Evolutionary conservation across 2,888 invertebrate species (phyloP).

Genomic region (Cacoxenus indagator): DNA sequence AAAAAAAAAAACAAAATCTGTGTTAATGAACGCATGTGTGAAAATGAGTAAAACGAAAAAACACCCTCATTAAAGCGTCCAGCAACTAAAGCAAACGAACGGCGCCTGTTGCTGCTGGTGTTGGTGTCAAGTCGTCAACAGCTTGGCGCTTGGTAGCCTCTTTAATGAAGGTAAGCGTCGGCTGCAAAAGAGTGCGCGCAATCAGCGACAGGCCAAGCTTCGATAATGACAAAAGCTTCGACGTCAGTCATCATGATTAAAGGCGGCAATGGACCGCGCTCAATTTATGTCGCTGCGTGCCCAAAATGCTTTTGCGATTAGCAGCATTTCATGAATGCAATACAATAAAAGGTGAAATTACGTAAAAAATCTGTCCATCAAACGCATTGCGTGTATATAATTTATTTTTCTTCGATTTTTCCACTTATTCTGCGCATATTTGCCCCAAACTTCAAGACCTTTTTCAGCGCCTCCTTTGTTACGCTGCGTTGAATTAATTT

Average conservation of each 20-base stretch:
- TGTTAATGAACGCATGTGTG: slow-evolving; percentile 58
- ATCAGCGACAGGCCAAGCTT: slow-evolving; percentile 23
- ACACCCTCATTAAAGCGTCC: slow-evolving; percentile 64
- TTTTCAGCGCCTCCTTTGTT: not conserved
- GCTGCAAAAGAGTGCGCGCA: slow-evolving; percentile 24
- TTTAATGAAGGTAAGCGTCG: not conserved
- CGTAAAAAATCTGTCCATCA: slow-evolving; percentile 8
- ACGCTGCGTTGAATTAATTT: slow-evolving; percentile 60
- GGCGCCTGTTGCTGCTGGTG: slow-evolving; percentile 19
- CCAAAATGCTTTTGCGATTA: not conserved
- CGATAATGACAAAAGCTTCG: not conserved
- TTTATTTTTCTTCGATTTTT: slow-evolving; percentile 19
- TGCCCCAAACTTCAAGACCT: slow-evolving; percentile 23
- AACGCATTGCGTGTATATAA: not conserved
- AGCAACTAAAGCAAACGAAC: slow-evolving; percentile 31
- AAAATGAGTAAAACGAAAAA: slow-evolving; percentile 6
- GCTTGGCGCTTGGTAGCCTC: slow-evolving; percentile 37
- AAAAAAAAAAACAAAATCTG: slow-evolving; percentile 39
- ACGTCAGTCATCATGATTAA: slow-evolving; percentile 52
- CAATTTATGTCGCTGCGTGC: not conserved
- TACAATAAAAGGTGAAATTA: slow-evolving; percentile 6
- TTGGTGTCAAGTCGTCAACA: slow-evolving; percentile 49
- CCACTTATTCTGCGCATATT: slow-evolving; percentile 38
- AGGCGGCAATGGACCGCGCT: slow-evolving; percentile 47
- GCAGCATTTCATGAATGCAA: not conserved